Base-by-base conservation (phyloP, 2,797 vertebrate species). In the Luscinia megarhynchos region DNA sequence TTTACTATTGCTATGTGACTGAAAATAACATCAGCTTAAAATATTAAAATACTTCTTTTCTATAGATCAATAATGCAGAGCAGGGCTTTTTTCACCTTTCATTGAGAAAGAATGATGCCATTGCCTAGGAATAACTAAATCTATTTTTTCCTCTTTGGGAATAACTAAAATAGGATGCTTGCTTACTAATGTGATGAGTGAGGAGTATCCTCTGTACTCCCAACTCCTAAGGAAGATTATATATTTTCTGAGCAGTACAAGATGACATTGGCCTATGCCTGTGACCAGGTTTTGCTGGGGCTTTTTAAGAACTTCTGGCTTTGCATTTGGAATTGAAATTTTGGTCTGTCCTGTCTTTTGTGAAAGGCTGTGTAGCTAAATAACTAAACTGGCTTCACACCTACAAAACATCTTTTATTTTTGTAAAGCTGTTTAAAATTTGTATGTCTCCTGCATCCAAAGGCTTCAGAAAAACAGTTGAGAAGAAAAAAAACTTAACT, bases 11-110 rank as follows among this genome's bases (percentile, higher is more conserved):
- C 55, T 70, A 3, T 82, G 63, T 91, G 58, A 87, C 73, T 81
- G 74, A 84, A 93, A 93, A 78, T 86, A 96, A 88, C 63, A 90
- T 72, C 67, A 93, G 43, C n/a, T 89, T 95, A 74, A 86, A 84
- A 94, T 93, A 86, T 26, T 69, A 45, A 91, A 95, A 78, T 36
- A 66, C 1, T 84, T 92, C 15, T 81, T 89, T 89, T 80, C 67
- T 80, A 0, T 85, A 75, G 58, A 45, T 86, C 41, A 93, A 20
- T 41, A 92, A 70, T 89, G 32, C 92, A 85, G 89, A 88, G 67
- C 40, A 87, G 67, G 36, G 36, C 11, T 85, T 36, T 80, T 46
- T 95, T 86, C 41, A 57, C 83, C 70, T 91, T 94, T 68, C 91
- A 75, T 68, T 96, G 89, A 84, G 87, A 94, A 94, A 92, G 95